Evolutionary conservation across 2,888 invertebrate species (phyloP), one percentile per base, ranked within the genome.

Genomic region (Protonemura montana): DNA sequence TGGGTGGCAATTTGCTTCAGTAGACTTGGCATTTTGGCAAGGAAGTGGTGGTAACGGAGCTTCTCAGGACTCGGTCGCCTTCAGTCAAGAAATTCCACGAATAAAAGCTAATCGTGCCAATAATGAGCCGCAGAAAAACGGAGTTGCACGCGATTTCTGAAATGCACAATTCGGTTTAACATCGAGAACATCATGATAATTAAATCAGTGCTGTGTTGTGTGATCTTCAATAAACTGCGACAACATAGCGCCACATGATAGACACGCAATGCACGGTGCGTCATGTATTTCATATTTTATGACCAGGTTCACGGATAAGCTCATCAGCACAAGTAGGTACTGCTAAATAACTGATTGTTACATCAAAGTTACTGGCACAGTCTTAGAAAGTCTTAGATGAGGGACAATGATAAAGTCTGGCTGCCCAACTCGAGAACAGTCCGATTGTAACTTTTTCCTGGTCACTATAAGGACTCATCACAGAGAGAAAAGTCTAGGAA

Each of bases 1-100:
- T 41, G n/a, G 41, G 42, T 83, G 82, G 41, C 82, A 83, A 35
- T 41, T 83, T 30, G 81, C 30, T 81, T 83, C 42, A 83, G 21
- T 83, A 21, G 82, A 2, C 42, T 83, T 83, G 82, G 35, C 42
- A 81, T 30, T 10, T 35, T 30, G 82, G 41, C 41, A 42, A 41
- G 82, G 35, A 41, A 1, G 59, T 21, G 21, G 59, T 59, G 21
- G 59, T 59, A 59, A 59, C 59, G 59, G 59, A 59, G 21, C 59
- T 21, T 7, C 16, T 10, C 59, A 59, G 13, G 59, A 59, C 21
- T 7, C 59, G 59, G 16, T 16, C 6, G 59, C 13, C 21, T 59
- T 59, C 59, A 13, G 59, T 21, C 35, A 3, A 3, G 35, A 35
- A 35, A 59, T 59, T 21, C 21, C 1, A 13, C 59, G 59, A 59